These are phyloP conservation scores for Trissolcus basalis DNA, from an alignment of 1,140 invertebrate genomes.

Conservation along the genomic window DNA sequence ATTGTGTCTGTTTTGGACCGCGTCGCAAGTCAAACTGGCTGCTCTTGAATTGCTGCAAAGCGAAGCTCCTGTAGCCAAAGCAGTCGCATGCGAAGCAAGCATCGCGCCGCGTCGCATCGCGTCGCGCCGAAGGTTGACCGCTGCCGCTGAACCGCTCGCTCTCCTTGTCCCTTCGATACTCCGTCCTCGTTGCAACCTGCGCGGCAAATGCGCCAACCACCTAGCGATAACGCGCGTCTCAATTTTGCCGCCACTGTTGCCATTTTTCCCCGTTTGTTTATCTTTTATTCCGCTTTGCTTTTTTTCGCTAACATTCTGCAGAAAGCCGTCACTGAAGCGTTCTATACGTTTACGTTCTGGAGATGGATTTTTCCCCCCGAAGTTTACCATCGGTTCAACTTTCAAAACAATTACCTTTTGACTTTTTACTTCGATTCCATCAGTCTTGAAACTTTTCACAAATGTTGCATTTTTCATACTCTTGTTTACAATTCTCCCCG, in stretches of 20 bases:
- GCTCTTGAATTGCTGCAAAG: conserved; percentile 30
- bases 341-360: too few species aligned
- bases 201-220: conserved; percentile 1
- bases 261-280: not conserved
- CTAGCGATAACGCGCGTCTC: conserved; percentile 5
- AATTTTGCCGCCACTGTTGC: conserved; percentile 11
- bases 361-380: too few species aligned
- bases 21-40: conserved; percentile 51
- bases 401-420: too few species aligned
- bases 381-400: too few species aligned
- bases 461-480: too few species aligned
- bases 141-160: conserved; percentile 19
- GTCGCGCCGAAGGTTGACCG: conserved; percentile 35
- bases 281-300: too few species aligned
- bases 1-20: conserved; percentile 50
- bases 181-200: conserved; percentile 5
- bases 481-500: too few species aligned
- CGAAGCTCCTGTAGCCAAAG: conserved; percentile 50
- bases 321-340: too few species aligned
- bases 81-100: conserved; percentile 49
- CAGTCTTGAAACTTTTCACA: too few species aligned
- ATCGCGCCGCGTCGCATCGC: conserved; percentile 49
- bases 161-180: not conserved
- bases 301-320: too few species aligned
- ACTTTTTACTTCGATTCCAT: too few species aligned